Percentiles rank a stretch among this genome's conserved stretches.
These are phyloP conservation scores for Isoperla grammatica DNA, from an alignment of 2,888 invertebrate genomes.

Conservation along the genomic window DNA sequence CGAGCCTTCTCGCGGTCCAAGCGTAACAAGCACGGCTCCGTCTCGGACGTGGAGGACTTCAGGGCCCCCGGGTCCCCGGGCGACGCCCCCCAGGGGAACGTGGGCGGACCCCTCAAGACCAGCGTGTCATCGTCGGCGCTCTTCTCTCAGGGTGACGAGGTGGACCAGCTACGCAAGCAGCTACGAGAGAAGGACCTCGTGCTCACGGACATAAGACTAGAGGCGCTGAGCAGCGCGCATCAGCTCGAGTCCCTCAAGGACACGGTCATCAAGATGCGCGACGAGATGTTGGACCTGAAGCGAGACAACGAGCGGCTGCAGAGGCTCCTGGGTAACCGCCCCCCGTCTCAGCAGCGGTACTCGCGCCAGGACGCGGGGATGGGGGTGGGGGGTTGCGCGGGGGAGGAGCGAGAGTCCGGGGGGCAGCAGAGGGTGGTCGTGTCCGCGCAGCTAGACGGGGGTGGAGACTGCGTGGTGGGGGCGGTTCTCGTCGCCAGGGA, in stretches of 20 bases:
- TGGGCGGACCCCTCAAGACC: constrained; percentile 38
- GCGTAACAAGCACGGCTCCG: constrained; percentile 49
- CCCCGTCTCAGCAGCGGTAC: constrained; percentile 35
- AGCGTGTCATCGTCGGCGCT: constrained; percentile 45
- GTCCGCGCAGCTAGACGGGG: constrained; percentile 77
- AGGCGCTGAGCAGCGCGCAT: constrained; percentile 94
- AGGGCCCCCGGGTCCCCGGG: constrained; percentile 41
- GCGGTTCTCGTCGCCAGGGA: constrained; percentile 86
- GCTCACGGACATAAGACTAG: constrained; percentile 91
- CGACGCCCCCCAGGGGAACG: constrained; percentile 40
- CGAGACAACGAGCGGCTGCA: constrained; percentile 95
- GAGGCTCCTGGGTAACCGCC: constrained; percentile 64
- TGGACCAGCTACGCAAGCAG: constrained; percentile 85
- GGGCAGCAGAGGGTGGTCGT: constrained; percentile 87
- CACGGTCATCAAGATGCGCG: constrained; percentile 95
- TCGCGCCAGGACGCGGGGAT: background rate
- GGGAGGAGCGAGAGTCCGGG: constrained; percentile 52
- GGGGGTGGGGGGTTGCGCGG: background rate
- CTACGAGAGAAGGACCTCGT: constrained; percentile 93
- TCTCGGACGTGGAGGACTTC: constrained; percentile 49
- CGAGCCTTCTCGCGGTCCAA: constrained; percentile 88
- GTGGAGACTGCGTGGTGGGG: constrained; percentile 73
- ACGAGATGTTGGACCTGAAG: constrained; percentile 93
- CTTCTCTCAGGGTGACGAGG: constrained; percentile 40
- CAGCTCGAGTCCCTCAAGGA: constrained; percentile 95